Base-by-base conservation (phyloP, 2,113 vertebrate genomes). In the Pterocles gutturalis region DNA sequence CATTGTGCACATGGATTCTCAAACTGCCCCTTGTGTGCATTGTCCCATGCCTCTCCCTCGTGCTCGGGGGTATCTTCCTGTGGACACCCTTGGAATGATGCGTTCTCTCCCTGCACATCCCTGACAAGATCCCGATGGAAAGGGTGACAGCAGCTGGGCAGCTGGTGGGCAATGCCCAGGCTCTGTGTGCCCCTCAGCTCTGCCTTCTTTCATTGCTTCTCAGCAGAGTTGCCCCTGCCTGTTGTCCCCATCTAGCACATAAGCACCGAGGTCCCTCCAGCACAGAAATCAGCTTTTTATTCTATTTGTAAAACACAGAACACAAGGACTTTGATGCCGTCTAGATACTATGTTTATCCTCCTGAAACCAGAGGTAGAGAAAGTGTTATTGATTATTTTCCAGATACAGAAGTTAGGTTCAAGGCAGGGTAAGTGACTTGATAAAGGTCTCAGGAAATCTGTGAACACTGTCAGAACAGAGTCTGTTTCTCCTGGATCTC, bases 1-100 rank as follows among this genome's bases (percentile, higher is more conserved):
- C 41, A 41, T 41, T 41, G 41, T 41, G 41, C 41, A 41, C 89
- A 0, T 66, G 91, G 90, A 93, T 93, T 90, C 93, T 66, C 83
- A 69, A 73, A 1, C 69, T 43, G 3, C 75, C 80, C 77, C 85
- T 65, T 17, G 3, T 15, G 84, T 72, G 75, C 17, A 9, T 38
- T 80, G 95, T 83, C 95, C 94, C 45, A 4, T 53, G 70, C 94
- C 60, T 90, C 94, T 94, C 94, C 90, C 92, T 87, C 61, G 3
- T 17, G 1, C 82, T 91, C 33, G 60, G 93, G 85, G 88, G 94
- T 34, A 58, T 88, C 83, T 95, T 96, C 93, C 95, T 95, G 94
- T 1, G 20, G 66, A 58, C 83, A 0, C 96, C 93, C 95, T 28
- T 53, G 13, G 49, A 51, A 25, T 4, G 85, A 94, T 95, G 80